These are phyloP conservation scores for Timema podura DNA, from an alignment of 2,888 invertebrate genomes.

Conservation along the genomic window DNA sequence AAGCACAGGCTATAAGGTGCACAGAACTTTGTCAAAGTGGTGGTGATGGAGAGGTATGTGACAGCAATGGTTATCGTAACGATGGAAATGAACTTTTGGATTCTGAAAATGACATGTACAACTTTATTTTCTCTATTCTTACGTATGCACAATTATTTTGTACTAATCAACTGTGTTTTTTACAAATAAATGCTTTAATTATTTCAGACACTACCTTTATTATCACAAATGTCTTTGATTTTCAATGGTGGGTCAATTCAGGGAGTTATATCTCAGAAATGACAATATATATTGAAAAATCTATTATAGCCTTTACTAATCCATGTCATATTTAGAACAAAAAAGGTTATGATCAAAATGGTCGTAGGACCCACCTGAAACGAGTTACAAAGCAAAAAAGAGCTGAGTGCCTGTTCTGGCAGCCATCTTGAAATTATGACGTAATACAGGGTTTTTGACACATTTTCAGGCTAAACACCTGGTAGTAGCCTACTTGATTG, in stretches of 20 bases:
- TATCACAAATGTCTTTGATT: no score
- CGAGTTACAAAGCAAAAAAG: not conserved
- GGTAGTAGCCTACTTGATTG: not conserved
- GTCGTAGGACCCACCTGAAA: not conserved
- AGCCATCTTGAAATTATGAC: not conserved
- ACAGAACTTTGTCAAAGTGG: conserved; percentile 1
- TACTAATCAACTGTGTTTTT: no score
- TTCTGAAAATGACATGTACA: not conserved
- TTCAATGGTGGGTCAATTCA: no score
- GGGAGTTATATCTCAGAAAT: not conserved
- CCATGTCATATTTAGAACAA: not conserved
- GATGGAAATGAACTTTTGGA: not conserved
- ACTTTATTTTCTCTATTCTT: not conserved
- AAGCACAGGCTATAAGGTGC: conserved; percentile 4
- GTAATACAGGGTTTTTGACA: not conserved
- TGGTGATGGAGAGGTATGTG: not conserved
- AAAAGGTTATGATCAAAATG: not conserved
- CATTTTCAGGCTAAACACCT: not conserved
- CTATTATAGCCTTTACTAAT: not conserved
- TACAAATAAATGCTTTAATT: no score
- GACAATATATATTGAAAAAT: not conserved
- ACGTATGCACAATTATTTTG: no score
- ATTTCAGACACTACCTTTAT: no score
- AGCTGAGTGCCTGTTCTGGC: not conserved
- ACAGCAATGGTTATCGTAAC: not conserved